Conservation (phyloP, 1,140 invertebrate species). For the Hyposmocoma kahamanoa region DNA sequence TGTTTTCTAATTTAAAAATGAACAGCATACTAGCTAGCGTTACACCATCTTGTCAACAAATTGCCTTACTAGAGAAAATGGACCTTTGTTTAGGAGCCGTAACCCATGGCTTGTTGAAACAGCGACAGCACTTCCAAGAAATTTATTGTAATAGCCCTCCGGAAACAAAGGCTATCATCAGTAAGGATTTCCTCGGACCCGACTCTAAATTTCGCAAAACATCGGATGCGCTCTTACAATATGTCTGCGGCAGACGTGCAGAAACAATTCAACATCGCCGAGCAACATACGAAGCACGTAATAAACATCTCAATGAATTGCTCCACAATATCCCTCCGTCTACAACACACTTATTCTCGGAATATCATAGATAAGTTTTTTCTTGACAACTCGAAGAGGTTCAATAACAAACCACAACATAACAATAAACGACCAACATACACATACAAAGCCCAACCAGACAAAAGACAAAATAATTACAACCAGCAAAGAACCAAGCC, state of each 20-base stretch:
- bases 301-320: background rate
- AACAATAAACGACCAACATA: too few species aligned
- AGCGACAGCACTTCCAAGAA: background rate
- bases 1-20: background rate
- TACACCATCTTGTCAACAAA: background rate
- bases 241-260: background rate
- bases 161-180: background rate
- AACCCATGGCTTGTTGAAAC: background rate
- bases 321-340: background rate
- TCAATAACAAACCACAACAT: too few species aligned
- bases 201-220: background rate
- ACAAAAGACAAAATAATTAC: constrained; percentile 1
- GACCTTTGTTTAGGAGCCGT: background rate
- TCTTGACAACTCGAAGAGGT: too few species aligned
- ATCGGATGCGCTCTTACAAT: constrained; percentile 1
- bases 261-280: background rate
- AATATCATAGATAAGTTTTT: constrained; percentile 5
- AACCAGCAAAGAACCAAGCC: too few species aligned
- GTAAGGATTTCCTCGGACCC: background rate
- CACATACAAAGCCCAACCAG: too few species aligned
- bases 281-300: background rate
- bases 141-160: background rate
- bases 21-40: constrained; percentile 1
- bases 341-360: background rate
- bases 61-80: background rate